Evolutionary conservation across 2,113 vertebrate species (phyloP), one percentile per base, ranked within the genome.

Genomic region (Engraulis encrasicolus): DNA sequence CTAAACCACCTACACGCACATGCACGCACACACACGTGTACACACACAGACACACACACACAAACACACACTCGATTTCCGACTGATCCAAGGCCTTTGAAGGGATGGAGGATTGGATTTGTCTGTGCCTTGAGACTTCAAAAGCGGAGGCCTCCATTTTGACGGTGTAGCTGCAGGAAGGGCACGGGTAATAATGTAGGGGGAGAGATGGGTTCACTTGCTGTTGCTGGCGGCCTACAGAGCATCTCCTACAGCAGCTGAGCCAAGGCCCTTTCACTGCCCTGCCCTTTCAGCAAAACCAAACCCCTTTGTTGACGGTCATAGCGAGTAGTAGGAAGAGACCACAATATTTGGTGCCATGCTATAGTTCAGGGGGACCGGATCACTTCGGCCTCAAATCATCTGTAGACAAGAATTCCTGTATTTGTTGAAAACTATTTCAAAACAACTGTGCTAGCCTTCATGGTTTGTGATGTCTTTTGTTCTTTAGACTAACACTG

Each of bases 51-150:
- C 48, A 31, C 27, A 12, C n/a, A 27, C 27, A 80, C 48, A 80
- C 38, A 45, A 23, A n/a, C 40, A 80, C 37, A 80, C 23, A 50
- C 45, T 31, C 17, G 31, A 50, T 50, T 50, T 48, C 27, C 6
- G 31, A 31, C 66, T 74, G 66, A 74, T 74, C 66, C 66, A 74
- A 74, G 66, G 66, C 66, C 66, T 74, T 74, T 74, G 66, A 74
- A 74, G 66, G 66, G 66, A 74, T 27, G 27, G 66, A 27, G 66
- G 66, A 74, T 74, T 74, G 31, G 66, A 74, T 74, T 34, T 15
- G 27, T 74, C 66, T 74, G 31, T 34, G 27, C 66, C 66, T 36
- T 31, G 66, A 34, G 27, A 74, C 66, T 74, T 74, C 66, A 74
- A 74, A 74, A 74, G 31, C 18, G 12, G 31, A 36, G 66, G 7